These are phyloP conservation scores for Cyclina sinensis DNA, from an alignment of 1,140 invertebrate species.

Conservation along the genomic window DNA sequence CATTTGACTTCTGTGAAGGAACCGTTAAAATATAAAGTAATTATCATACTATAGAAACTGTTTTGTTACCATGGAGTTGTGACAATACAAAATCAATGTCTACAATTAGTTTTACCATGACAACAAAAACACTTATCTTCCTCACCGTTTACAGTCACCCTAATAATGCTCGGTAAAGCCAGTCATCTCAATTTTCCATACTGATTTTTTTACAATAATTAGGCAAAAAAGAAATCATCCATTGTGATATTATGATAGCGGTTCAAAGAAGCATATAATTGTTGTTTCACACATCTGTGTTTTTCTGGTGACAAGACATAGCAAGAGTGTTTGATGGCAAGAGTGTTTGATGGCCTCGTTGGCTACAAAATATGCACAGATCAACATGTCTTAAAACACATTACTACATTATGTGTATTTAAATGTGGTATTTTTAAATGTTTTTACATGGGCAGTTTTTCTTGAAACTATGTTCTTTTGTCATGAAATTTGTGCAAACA, in stretches of 20 bases:
- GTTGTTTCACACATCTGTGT: not conserved
- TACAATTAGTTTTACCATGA: slow-evolving; percentile 25
- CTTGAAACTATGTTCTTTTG: not conserved
- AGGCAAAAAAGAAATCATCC: not conserved
- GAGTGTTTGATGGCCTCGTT: not conserved
- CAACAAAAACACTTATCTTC: not conserved
- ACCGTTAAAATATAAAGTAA: too few relatives aligned
- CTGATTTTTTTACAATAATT: not conserved
- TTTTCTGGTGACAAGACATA: not conserved
- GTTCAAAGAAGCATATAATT: slow-evolving; percentile 21
- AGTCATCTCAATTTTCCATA: not conserved
- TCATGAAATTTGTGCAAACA: not conserved
- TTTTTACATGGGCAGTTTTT: not conserved
- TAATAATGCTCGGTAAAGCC: not conserved
- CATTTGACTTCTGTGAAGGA: too few relatives aligned
- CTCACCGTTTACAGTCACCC: not conserved
- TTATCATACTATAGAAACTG: too few relatives aligned
- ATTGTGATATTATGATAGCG: not conserved
- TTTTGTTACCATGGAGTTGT: too few relatives aligned
- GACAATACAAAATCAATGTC: not conserved
- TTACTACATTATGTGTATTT: not conserved
- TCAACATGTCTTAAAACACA: slow-evolving; percentile 1
- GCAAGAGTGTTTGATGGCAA: not conserved
- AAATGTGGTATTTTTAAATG: not conserved
- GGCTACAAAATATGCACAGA: not conserved